phyloP scores from a whole-genome alignment of 2,113 vertebrate genomes.

The Peromyscus polionotus region DNA sequence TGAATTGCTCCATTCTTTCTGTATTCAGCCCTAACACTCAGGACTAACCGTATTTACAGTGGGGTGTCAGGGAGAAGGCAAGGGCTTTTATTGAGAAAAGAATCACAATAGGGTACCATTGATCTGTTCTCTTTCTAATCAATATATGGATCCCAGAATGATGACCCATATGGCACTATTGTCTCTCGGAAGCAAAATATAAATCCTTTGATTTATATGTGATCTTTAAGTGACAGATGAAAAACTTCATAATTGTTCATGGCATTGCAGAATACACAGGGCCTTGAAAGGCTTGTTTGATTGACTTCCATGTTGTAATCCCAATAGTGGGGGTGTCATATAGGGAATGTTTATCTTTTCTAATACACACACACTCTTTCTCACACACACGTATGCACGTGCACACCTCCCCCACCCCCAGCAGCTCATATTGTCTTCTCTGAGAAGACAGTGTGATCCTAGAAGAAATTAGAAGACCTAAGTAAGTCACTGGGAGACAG shows the following conservation, averaged over 20 bases:
- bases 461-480: not conserved
- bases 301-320: constrained; percentile 34
- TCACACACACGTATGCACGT: not conserved
- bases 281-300: constrained; percentile 6
- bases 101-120: constrained; percentile 42
- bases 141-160: constrained; percentile 69
- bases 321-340: not conserved
- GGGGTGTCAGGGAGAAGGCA: not conserved
- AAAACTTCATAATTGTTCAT: constrained; percentile 25
- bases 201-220: constrained; percentile 45
- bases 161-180: constrained; percentile 64
- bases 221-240: constrained; percentile 51
- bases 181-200: constrained; percentile 51
- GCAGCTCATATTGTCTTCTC: not conserved
- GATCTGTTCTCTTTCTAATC: constrained; percentile 73
- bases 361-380: not conserved
- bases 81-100: constrained; percentile 43
- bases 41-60: constrained; percentile 33
- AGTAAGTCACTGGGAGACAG: not conserved
- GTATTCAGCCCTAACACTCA: constrained; percentile 15
- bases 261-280: not conserved
- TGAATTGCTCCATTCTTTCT: constrained; percentile 54
- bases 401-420: too few relatives aligned
- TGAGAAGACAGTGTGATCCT: not conserved
- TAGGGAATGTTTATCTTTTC: not conserved